Conservation (phyloP, 2,113 vertebrate species). For the Nettapus auritus region DNA sequence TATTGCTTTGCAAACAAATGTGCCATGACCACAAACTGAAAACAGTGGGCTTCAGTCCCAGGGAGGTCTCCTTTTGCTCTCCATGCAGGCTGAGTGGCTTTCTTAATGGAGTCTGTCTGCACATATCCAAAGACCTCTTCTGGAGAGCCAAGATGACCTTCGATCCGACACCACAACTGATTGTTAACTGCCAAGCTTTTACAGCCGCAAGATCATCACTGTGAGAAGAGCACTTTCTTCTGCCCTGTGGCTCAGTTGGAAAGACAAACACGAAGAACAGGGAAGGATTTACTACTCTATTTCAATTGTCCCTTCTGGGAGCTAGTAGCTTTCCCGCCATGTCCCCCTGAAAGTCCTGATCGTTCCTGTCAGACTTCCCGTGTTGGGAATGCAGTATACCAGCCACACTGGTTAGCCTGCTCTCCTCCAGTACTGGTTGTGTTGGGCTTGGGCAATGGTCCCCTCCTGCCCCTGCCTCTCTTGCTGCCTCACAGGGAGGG, state of each 20-base stretch:
- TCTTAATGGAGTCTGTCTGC: background rate
- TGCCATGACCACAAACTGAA: conserved; percentile 27
- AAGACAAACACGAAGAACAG: background rate
- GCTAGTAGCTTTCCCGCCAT: background rate
- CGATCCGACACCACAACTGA: background rate
- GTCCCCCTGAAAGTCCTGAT: background rate
- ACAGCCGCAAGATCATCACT: background rate
- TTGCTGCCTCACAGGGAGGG: background rate
- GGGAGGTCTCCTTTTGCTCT: background rate
- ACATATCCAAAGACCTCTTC: background rate
- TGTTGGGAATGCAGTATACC: background rate
- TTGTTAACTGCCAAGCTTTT: background rate
- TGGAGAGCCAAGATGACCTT: background rate
- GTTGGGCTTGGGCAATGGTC: background rate
- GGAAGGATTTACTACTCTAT: background rate
- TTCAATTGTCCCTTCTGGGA: background rate
- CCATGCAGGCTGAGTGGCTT: background rate
- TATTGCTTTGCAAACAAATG: conserved; percentile 30
- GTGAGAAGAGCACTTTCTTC: background rate
- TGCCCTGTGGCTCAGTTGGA: background rate
- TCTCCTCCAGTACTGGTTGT: background rate
- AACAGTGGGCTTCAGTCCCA: conserved; percentile 27
- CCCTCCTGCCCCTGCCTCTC: background rate
- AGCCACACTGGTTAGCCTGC: background rate
- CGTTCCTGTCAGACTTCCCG: background rate